Evolutionary conservation across 2,113 vertebrate genomes (phyloP).

Genomic region (Lanius collurio): DNA sequence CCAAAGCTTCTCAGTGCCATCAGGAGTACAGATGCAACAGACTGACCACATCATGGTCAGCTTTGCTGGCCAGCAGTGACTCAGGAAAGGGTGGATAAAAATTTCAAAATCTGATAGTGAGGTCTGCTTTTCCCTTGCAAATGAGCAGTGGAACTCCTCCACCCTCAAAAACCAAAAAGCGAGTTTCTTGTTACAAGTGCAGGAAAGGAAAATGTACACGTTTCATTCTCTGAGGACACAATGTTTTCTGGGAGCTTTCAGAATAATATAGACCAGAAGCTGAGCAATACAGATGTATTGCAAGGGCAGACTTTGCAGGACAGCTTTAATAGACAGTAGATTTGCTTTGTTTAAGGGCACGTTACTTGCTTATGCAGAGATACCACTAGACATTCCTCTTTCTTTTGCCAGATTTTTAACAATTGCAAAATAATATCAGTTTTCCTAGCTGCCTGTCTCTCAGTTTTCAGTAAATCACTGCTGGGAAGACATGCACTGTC

Average conservation of each 20-base stretch:
- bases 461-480: neutral
- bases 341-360: neutral
- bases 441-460: neutral
- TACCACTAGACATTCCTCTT: neutral
- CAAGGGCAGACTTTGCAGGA: neutral
- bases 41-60: fast-evolving
- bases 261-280: neutral
- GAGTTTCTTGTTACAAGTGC: neutral
- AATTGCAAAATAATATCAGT: neutral
- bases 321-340: neutral
- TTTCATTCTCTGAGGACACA: neutral
- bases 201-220: neutral
- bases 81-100: neutral
- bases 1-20: neutral
- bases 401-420: neutral
- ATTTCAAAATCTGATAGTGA: neutral
- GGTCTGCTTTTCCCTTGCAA: neutral
- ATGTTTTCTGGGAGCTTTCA: neutral
- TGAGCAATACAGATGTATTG: neutral
- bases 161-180: neutral
- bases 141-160: neutral
- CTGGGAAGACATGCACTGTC: neutral
- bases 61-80: neutral
- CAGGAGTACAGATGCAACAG: neutral
- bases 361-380: neutral